Evolutionary conservation across 2,113 vertebrate species (phyloP).

Genomic region (Promerops cafer): DNA sequence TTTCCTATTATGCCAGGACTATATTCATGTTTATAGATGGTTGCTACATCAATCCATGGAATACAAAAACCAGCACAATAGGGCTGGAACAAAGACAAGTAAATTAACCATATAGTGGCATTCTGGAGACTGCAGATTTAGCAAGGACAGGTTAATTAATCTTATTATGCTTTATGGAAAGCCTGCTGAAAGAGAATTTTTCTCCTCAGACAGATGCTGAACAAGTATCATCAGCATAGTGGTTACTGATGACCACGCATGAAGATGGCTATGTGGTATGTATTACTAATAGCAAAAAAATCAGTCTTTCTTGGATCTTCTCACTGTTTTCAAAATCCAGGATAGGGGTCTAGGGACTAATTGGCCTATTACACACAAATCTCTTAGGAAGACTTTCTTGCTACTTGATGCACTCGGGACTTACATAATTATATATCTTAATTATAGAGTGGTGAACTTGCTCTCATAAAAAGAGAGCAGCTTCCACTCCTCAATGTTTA

Average conservation of each 20-base stretch:
- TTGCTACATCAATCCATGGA: not conserved
- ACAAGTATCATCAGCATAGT: not conserved
- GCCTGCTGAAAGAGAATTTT: not conserved
- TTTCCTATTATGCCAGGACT: not conserved
- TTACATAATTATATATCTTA: slow-evolving; percentile 1
- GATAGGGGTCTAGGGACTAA: not conserved
- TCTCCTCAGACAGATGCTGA: not conserved
- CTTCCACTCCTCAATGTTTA: not conserved
- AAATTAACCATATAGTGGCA: not conserved
- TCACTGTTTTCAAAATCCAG: not conserved
- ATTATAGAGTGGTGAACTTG: not conserved
- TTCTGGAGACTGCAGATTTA: not conserved
- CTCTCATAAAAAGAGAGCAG: not conserved
- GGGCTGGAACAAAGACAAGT: not conserved
- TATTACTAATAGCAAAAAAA: slow-evolving; percentile 30
- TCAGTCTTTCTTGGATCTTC: slow-evolving; percentile 23
- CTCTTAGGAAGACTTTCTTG: not conserved
- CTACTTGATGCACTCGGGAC: not conserved
- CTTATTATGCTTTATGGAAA: not conserved
- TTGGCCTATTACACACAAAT: slow-evolving; percentile 7
- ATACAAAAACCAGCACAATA: not conserved
- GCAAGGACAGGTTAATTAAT: not conserved
- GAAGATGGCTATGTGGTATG: slow-evolving; percentile 1
- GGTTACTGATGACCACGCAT: slow-evolving; percentile 6
- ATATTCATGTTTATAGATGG: not conserved